phyloP scores from a whole-genome alignment of 2,797 vertebrate species.

The Meriones psammophilus region DNA sequence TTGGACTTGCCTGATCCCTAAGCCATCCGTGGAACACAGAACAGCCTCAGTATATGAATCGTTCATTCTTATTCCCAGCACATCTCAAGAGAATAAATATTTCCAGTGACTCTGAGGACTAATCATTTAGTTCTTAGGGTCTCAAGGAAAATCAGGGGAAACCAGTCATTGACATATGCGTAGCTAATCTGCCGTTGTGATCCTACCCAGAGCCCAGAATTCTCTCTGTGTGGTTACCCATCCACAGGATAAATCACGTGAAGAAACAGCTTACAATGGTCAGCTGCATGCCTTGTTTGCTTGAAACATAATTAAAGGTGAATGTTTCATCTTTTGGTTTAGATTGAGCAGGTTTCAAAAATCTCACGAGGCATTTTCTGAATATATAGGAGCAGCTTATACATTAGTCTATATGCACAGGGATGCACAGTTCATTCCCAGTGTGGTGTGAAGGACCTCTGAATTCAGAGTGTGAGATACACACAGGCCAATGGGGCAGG shows the following conservation, averaged over 20 bases:
- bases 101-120: not conserved
- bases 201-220: not conserved
- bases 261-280: not conserved
- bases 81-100: not conserved
- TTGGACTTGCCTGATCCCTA: not conserved
- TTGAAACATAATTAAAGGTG: no score
- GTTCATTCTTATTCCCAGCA: not conserved
- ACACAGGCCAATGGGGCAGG: not conserved
- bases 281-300: no score
- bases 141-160: not conserved
- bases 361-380: no score
- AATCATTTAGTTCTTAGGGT: not conserved
- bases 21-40: not conserved
- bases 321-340: no score
- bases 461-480: not conserved
- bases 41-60: not conserved
- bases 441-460: not conserved
- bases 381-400: no score
- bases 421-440: no score
- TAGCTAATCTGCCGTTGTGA: not conserved
- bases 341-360: no score
- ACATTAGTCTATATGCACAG: no score
- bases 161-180: not conserved
- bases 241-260: not conserved
- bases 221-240: not conserved